Conservation (phyloP, 2,113 vertebrate species). For the Python bivittatus region DNA sequence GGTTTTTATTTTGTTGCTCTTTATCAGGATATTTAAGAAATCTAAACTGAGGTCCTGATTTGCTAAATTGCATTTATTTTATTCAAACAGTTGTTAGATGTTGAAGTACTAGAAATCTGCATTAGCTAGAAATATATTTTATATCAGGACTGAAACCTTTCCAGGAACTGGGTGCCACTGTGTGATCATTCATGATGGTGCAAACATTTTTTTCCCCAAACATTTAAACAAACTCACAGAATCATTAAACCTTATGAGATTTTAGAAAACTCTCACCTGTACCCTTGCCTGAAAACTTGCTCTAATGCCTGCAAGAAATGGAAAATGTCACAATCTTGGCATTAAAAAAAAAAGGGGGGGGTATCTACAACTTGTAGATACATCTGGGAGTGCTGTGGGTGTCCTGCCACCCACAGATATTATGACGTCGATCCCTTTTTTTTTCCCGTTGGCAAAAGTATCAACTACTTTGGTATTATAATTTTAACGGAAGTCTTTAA, state of each 20-base stretch:
- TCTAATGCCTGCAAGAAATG: not conserved
- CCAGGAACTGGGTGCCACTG: not conserved
- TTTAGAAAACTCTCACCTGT: not conserved
- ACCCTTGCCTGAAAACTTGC: not conserved
- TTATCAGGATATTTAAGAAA: not conserved
- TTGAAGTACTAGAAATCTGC: not conserved
- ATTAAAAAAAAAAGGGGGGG: not conserved
- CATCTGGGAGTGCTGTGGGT: not conserved
- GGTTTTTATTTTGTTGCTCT: not conserved
- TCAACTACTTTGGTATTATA: not conserved
- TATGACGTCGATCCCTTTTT: not conserved
- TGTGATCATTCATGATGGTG: not conserved
- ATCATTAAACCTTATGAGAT: not conserved
- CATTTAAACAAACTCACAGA: not conserved
- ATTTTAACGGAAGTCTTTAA: not conserved
- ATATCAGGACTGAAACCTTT: not conserved
- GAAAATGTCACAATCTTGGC: not conserved
- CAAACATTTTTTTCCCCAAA: not conserved
- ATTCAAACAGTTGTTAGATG: not conserved
- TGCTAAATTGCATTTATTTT: not conserved
- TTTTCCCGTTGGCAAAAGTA: not conserved
- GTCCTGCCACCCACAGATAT: not conserved
- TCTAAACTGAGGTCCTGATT: accelerated
- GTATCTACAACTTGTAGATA: not conserved
- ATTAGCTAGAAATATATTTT: not conserved